A percentile compares a stretch with the other conserved stretches of the same genome.
These are phyloP conservation scores for Priocnemis perturbator DNA, from an alignment of 2,888 invertebrate species.

Conservation along the genomic window DNA sequence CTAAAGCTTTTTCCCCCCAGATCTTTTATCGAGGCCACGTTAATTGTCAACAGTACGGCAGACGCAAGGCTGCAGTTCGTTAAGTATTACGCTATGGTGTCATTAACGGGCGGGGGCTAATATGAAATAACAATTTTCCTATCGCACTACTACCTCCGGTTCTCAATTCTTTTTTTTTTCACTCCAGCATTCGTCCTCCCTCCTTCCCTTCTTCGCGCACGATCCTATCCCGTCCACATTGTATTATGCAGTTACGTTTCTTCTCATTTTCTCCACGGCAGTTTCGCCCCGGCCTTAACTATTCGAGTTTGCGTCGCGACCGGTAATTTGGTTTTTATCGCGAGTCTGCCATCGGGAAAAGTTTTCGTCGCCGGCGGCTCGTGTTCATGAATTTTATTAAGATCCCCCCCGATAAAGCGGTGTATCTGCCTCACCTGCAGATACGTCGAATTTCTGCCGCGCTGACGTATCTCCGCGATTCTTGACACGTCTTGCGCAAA, in stretches of 20 bases:
- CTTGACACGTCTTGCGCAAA: constrained; percentile 37
- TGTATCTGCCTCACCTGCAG: constrained; percentile 38
- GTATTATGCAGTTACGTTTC: constrained; percentile 49
- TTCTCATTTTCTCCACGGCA: constrained; percentile 47
- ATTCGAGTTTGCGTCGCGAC: constrained; percentile 48
- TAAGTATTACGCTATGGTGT: constrained; percentile 39
- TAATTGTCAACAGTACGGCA: no score
- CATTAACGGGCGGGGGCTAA: constrained; percentile 48
- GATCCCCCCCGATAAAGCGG: constrained; percentile 62
- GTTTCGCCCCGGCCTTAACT: constrained; percentile 27
- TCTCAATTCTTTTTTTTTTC: neutral
- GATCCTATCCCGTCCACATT: constrained; percentile 29
- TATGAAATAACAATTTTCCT: constrained; percentile 56
- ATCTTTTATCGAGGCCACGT: no score
- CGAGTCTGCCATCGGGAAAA: constrained; percentile 65
- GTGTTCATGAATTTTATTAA: constrained; percentile 73
- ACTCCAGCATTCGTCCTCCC: neutral
- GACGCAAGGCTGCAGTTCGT: constrained; percentile 9
- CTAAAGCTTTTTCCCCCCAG: no score
- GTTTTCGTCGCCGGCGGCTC: constrained; percentile 65
- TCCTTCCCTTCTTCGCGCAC: neutral
- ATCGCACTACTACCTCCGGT: constrained; percentile 20
- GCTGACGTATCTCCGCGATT: constrained; percentile 28
- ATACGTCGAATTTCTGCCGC: constrained; percentile 26
- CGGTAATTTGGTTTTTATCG: constrained; percentile 72